These are phyloP conservation scores for Maniola jurtina DNA, from an alignment of 1,140 invertebrate species.

Conservation along the genomic window DNA sequence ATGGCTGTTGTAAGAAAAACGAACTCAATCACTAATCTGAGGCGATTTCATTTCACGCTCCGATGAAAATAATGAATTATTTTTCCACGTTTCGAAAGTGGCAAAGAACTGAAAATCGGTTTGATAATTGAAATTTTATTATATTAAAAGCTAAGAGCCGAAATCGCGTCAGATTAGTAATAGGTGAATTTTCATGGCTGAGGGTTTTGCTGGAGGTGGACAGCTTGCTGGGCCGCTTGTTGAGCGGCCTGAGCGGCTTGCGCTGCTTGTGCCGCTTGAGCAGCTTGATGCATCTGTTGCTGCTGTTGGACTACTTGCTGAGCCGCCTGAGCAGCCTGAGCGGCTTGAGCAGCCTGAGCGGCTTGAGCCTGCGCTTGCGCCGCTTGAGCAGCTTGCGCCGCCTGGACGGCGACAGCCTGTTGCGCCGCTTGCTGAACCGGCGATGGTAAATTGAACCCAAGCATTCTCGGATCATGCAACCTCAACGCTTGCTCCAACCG, in stretches of 20 bases:
- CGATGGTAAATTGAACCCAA: slow-evolving; percentile 74
- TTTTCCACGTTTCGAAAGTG: slow-evolving; percentile 19
- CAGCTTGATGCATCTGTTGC: slow-evolving; percentile 44
- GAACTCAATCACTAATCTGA: slow-evolving; percentile 67
- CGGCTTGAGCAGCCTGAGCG: slow-evolving; percentile 49
- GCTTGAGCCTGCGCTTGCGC: slow-evolving; percentile 57
- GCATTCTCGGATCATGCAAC: slow-evolving; percentile 81
- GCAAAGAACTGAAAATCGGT: slow-evolving; percentile 27
- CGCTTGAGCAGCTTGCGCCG: slow-evolving; percentile 54
- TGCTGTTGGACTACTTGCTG: slow-evolving; percentile 61
- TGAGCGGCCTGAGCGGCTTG: slow-evolving; percentile 69
- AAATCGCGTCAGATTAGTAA: slow-evolving; percentile 79
- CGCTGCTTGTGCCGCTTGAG: slow-evolving; percentile 53
- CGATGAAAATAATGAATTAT: slow-evolving; percentile 40
- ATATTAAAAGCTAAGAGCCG: slow-evolving; percentile 21
- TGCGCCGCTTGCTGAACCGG: slow-evolving; percentile 60
- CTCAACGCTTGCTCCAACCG: slow-evolving; percentile 89
- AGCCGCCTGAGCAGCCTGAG: slow-evolving; percentile 45
- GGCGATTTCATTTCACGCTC: slow-evolving; percentile 63
- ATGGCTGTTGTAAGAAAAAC: slow-evolving; percentile 37
- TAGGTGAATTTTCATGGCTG: slow-evolving; percentile 79
- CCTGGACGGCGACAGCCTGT: slow-evolving; percentile 43
- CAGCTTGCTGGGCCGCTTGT: slow-evolving; percentile 72
- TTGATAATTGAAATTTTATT: slow-evolving; percentile 31
- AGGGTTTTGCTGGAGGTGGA: slow-evolving; percentile 73